Base-by-base conservation (phyloP, 2,113 vertebrate genomes). In the Sceloporus tristichus region DNA sequence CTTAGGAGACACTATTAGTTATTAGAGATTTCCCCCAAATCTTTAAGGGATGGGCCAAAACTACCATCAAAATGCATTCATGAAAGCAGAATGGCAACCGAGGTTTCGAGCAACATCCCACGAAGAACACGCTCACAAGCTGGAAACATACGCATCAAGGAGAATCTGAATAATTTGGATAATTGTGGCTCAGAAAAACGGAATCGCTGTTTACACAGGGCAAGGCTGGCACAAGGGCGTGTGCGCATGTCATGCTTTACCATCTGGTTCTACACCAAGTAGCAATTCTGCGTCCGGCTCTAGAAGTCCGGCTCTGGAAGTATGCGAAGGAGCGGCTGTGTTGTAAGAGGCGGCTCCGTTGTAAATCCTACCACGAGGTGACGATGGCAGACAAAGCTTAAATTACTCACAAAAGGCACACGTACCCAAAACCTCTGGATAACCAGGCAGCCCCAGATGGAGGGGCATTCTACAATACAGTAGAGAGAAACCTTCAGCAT, bases 11-110 rank as follows among this genome's bases (percentile, higher is more conserved):
- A 62, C 59, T 62, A 13, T 62, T 10, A 5, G 18, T 62, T 62
- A 13, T 48, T 19, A 62, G 13, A 16, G 59, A 13, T 62, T 62
- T 10, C 5, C 40, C 48, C 27, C 18, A n/a, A 21, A 5, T 4
- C 82, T 71, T 80, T 91, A 91, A 73, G 91, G 78, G 66, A 90
- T 65, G 27, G 78, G 79, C 91, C 89, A 92, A 48, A 94, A 92
- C 90, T 91, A 13, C 73, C 94, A 42, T 92, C 82, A 92, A 84
- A 94, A 93, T 75, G 91, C 91, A 75, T 3, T 82, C 88, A 93
- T 95, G 90, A 48, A 62, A 91, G 74, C 16, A 56, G 10, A n/a
- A 62, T 4, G 13, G 19, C 23, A 38, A 56, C 40, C 62, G 14
- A 53, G 48, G 48, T 48, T 48, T 48, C 5, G 7, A 48, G 48